Evolutionary conservation across 2,797 vertebrate genomes (phyloP).

Genomic region (Onychomys leucogaster): DNA sequence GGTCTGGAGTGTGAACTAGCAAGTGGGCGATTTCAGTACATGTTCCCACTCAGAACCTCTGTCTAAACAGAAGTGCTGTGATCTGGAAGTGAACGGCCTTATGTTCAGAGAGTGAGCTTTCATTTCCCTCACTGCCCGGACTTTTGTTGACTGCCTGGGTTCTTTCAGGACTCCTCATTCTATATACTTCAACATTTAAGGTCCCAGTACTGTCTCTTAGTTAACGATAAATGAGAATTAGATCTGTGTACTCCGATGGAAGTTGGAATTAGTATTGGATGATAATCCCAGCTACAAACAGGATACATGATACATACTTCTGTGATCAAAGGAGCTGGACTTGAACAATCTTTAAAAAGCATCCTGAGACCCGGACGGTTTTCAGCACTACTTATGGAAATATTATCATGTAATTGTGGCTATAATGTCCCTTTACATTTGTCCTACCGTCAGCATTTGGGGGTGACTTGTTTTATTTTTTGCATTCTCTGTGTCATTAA

Average conservation of each 20-base stretch:
- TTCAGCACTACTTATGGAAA: background rate
- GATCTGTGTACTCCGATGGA: background rate
- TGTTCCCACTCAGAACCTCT: slow-evolving; percentile 48
- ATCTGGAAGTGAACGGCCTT: slow-evolving; percentile 64
- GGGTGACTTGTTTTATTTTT: slow-evolving; percentile 67
- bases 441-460: background rate
- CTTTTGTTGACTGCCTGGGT: background rate
- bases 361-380: background rate
- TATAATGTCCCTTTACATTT: slow-evolving; percentile 19
- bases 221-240: background rate
- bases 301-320: background rate
- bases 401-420: slow-evolving; percentile 28
- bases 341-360: background rate
- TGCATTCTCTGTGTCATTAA: slow-evolving; percentile 57
- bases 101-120: slow-evolving; percentile 51
- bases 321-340: background rate
- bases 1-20: slow-evolving; percentile 68
- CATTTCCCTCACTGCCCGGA: slow-evolving; percentile 31
- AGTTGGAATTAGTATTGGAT: background rate
- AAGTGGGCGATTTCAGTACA: slow-evolving; percentile 66
- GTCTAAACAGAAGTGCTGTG: slow-evolving; percentile 65
- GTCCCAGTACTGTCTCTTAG: background rate
- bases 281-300: slow-evolving; percentile 29
- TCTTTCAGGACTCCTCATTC: slow-evolving; percentile 17
- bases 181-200: background rate